Percentiles rank a stretch among this genome's conserved stretches.
Conservation (phyloP, 2,113 vertebrate genomes). For the Ochotona curzoniae region DNA sequence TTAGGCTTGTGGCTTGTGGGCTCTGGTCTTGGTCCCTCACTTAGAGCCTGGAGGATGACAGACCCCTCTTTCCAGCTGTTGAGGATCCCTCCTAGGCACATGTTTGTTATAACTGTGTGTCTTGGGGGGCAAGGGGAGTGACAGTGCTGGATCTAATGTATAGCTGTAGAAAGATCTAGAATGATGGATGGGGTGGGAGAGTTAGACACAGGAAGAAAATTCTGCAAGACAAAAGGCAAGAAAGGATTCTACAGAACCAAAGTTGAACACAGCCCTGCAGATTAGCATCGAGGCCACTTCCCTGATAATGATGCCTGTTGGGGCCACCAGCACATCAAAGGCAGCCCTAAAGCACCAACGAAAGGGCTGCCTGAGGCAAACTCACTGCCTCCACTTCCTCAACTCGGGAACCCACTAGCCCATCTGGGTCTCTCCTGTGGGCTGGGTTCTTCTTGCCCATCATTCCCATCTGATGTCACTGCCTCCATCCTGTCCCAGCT, state of each 20-base stretch:
- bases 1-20: neutral
- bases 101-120: neutral
- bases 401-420: neutral
- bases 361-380: neutral
- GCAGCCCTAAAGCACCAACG: slow-evolving; percentile 53
- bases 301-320: slow-evolving; percentile 64
- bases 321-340: slow-evolving; percentile 71
- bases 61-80: neutral
- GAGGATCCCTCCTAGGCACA: neutral
- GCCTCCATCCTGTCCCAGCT: neutral
- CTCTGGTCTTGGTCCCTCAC: neutral
- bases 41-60: neutral
- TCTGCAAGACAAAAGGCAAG: slow-evolving; percentile 43
- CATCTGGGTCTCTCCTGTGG: neutral
- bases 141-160: neutral
- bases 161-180: slow-evolving; percentile 58
- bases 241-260: neutral
- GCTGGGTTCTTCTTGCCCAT: neutral
- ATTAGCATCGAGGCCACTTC: slow-evolving; percentile 51
- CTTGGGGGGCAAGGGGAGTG: neutral
- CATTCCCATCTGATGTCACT: accelerated
- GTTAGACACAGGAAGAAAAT: neutral
- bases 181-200: slow-evolving; percentile 36
- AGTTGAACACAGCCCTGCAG: slow-evolving; percentile 7
- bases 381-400: neutral